Conservation (phyloP, 2,797 vertebrate genomes). For the Arctocebus calabarensis region DNA sequence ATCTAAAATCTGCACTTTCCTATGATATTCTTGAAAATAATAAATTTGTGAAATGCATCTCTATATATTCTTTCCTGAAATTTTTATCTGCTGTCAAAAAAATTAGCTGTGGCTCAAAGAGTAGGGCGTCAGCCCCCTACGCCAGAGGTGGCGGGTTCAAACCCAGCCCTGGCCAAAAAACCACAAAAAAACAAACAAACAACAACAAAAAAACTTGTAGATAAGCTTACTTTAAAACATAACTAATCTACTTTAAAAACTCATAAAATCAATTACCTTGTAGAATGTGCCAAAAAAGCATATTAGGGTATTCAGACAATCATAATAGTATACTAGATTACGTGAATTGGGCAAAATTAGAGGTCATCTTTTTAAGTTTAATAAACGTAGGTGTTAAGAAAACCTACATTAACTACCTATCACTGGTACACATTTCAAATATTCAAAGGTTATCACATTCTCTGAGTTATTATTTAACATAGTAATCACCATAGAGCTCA, state of each 20-base stretch:
- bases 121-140: too few species aligned
- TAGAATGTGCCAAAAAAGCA: not conserved
- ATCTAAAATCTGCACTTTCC: not conserved
- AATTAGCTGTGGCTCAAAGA: not conserved
- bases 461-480: not conserved
- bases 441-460: not conserved
- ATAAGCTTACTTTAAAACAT: not conserved
- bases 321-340: not conserved
- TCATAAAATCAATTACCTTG: not conserved
- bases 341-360: not conserved
- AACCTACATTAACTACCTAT: not conserved
- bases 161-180: too few species aligned
- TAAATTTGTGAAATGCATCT: slow-evolving; percentile 35
- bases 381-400: not conserved
- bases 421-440: not conserved
- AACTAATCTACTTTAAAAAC: not conserved
- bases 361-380: not conserved
- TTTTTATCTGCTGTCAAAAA: not conserved
- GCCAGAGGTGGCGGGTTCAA: too few species aligned
- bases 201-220: not conserved
- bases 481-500: not conserved
- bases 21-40: not conserved
- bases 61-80: not conserved
- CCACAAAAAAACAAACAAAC: too few species aligned
- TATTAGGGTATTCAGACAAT: not conserved